These are phyloP conservation scores for Gymnothorax reevesii DNA, from an alignment of 2,797 vertebrate species.

Conservation along the genomic window DNA sequence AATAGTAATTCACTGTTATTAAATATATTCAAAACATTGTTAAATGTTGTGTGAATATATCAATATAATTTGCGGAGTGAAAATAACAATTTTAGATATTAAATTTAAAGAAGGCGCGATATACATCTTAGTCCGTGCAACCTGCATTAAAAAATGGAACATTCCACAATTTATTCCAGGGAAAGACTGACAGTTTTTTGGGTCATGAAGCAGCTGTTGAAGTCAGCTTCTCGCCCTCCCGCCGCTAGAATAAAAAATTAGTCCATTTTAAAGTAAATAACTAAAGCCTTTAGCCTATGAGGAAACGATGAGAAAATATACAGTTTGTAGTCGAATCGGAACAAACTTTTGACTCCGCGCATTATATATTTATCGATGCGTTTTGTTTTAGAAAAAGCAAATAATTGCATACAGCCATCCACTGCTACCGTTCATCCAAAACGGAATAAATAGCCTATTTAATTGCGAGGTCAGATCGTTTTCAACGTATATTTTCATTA, in stretches of 20 bases:
- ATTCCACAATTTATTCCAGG: slow-evolving; percentile 90
- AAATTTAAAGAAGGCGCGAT: background rate
- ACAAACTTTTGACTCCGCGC: slow-evolving; percentile 71
- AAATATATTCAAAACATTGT: background rate
- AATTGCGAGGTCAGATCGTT: slow-evolving; percentile 20
- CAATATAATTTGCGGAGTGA: background rate
- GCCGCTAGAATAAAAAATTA: slow-evolving; percentile 85
- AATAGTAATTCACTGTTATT: background rate
- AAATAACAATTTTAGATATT: background rate
- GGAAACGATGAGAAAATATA: slow-evolving; percentile 77
- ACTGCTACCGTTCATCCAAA: slow-evolving; percentile 46
- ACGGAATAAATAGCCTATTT: slow-evolving; percentile 15
- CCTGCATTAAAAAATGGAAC: slow-evolving; percentile 65
- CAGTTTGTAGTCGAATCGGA: slow-evolving; percentile 67
- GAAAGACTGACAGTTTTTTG: slow-evolving; percentile 93
- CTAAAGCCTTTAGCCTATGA: slow-evolving; percentile 73
- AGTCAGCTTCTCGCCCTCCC: slow-evolving; percentile 71
- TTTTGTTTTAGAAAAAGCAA: slow-evolving; percentile 64
- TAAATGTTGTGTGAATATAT: background rate
- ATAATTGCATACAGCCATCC: slow-evolving; percentile 66
- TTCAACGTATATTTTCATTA: slow-evolving; percentile 20
- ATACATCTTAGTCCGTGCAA: background rate
- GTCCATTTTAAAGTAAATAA: slow-evolving; percentile 88
- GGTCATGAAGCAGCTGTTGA: slow-evolving; percentile 89
- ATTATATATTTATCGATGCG: slow-evolving; percentile 55